Base-by-base conservation (phyloP, 2,888 invertebrate species). In the Scotopteryx bipunctaria region DNA sequence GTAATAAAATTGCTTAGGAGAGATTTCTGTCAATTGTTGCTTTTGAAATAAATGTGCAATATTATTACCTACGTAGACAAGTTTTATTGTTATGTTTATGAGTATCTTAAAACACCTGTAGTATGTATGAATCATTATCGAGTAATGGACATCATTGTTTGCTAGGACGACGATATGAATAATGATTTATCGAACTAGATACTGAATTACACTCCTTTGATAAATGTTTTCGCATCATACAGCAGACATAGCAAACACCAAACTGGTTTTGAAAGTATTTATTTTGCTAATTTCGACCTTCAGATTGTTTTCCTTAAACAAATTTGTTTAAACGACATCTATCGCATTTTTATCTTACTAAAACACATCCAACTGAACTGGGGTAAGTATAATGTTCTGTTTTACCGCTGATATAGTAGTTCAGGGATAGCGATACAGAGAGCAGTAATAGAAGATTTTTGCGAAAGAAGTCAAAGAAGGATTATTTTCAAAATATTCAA, bases 11-110 rank as follows among this genome's bases (percentile, higher is more conserved):
- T 64, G 71, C 69, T 68, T 74, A 60, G 69, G 55, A 47, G 35
- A 42, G 54, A 57, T 16, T 55, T 54, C 51, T 46, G 73, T 71
- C 69, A 71, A 73, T 74, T 73, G 69, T 69, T 72, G 75, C 73
- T 71, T 68, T 56, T 51, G 41, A 54, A 53, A 63, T 64, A 69
- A 52, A 61, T 57, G 52, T 62, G 56, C 50, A 48, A 52, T 54
- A 50, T 31, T 31, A n/a, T n/a, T 25, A 21, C 31, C 25, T 29
- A 19, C 16, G 40, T 11, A 27, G 17, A 29, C 8, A 15, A 17
- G 19, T 36, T 45, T 41, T 19, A 41, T n/a, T 41, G 29, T 41
- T 40, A 4, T 2, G 5, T 25, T 42, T 23, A 9, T 42, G 13
- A 23, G 11, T 21, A 2, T 8, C 11, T 15, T n/a, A 16, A 29